phyloP scores from a whole-genome alignment of 2,113 vertebrate species.

The Dipodomys spectabilis region DNA sequence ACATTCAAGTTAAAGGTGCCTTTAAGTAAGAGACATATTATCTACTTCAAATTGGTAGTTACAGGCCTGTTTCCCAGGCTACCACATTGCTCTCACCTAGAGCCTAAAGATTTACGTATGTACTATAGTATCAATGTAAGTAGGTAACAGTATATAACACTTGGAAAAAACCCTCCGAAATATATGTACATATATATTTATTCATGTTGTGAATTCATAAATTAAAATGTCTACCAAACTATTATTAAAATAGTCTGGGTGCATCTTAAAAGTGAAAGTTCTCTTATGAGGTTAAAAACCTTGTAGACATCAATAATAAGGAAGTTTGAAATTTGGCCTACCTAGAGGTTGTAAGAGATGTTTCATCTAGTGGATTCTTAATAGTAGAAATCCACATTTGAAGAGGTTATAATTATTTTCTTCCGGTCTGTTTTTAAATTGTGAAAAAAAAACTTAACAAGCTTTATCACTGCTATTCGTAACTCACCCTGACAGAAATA shows the following conservation, averaged over 20 bases:
- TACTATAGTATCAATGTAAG: not conserved
- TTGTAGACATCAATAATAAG: not conserved
- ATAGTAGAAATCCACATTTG: not conserved
- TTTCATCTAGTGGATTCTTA: not conserved
- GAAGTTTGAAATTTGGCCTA: not conserved
- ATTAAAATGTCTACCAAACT: not conserved
- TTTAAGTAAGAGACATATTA: not conserved
- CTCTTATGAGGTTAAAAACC: not conserved
- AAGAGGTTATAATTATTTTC: not conserved
- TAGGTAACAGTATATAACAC: not conserved
- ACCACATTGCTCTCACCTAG: not conserved
- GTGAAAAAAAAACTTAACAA: not conserved
- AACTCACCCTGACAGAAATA: not conserved
- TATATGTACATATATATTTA: not conserved
- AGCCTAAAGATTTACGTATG: not conserved
- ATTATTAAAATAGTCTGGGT: not conserved
- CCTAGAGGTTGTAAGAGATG: not conserved
- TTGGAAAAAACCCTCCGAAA: not conserved
- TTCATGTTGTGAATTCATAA: slow-evolving; percentile 4
- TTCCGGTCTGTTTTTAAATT: not conserved
- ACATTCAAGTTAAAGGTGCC: slow-evolving; percentile 4
- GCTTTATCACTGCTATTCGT: not conserved
- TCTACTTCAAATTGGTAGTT: not conserved
- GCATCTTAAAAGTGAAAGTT: not conserved
- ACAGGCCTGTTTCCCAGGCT: not conserved